phyloP scores from a whole-genome alignment of 2,113 vertebrate species.

The Stegostoma tigrinum region DNA sequence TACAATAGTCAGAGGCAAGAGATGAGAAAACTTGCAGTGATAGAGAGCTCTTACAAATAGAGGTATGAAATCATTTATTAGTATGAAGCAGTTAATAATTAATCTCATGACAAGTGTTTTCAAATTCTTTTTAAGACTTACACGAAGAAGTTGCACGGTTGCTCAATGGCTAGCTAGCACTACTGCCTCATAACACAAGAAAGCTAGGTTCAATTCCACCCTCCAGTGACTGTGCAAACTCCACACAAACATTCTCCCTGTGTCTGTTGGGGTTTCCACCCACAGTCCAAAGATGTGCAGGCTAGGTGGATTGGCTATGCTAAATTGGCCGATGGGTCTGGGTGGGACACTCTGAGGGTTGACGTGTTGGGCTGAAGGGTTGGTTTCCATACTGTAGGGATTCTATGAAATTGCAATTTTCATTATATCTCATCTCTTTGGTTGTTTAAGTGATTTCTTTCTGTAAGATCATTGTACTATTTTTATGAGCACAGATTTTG shows the following conservation, averaged over 20 bases:
- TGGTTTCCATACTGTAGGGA: no score
- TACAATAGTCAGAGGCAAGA: neutral
- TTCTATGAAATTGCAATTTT: neutral
- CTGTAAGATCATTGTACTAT: neutral
- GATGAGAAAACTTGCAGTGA: neutral
- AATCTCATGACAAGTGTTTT: neutral
- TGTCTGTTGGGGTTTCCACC: no score
- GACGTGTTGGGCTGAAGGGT: no score
- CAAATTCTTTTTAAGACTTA: neutral
- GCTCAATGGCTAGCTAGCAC: no score
- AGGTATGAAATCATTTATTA: neutral
- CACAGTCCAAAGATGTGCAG: no score
- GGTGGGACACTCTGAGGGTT: no score
- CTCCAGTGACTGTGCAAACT: no score
- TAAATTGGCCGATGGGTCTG: no score
- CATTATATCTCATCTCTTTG: neutral
- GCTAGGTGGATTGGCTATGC: no score
- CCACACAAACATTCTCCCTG: no score
- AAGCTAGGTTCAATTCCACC: no score
- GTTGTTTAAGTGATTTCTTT: neutral
- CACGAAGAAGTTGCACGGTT: neutral
- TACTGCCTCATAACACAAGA: no score
- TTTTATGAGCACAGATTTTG: neutral
- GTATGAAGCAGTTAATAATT: neutral
- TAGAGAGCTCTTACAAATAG: neutral